A percentile compares a stretch with the other conserved stretches of the same genome.
Conservation (phyloP, 2,888 invertebrate species). For the Cryptocephalus moraei region DNA sequence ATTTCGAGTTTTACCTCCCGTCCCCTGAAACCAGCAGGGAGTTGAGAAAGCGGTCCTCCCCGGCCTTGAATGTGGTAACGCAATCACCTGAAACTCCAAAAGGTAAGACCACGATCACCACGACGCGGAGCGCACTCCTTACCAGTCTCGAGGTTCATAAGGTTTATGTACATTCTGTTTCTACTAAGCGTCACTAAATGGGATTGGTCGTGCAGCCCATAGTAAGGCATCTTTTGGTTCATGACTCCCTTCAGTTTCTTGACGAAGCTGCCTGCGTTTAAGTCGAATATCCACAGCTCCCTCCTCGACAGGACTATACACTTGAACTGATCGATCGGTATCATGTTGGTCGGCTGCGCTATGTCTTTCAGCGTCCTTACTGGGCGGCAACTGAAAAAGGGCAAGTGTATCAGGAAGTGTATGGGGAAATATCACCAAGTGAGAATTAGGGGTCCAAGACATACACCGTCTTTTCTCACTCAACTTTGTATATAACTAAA, state of each 20-base stretch:
- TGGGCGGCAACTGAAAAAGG: slow-evolving; percentile 41
- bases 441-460: too few species aligned
- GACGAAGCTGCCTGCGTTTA: slow-evolving; percentile 63
- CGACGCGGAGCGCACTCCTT: slow-evolving; percentile 15
- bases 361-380: slow-evolving; percentile 64
- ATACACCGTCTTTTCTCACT: too few species aligned
- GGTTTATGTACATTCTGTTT: slow-evolving; percentile 82
- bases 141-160: slow-evolving; percentile 74
- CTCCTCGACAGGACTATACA: slow-evolving; percentile 74
- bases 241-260: slow-evolving; percentile 75
- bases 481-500: too few species aligned
- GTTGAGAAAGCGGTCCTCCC: slow-evolving; percentile 83
- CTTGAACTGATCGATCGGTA: slow-evolving; percentile 63
- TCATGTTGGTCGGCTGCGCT: slow-evolving; percentile 66
- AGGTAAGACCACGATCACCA: background rate
- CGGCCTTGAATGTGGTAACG: slow-evolving; percentile 80
- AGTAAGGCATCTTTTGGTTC: slow-evolving; percentile 90
- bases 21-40: slow-evolving; percentile 80
- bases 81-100: slow-evolving; percentile 51
- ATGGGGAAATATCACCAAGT: too few species aligned
- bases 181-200: slow-evolving; percentile 75
- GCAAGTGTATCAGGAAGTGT: too few species aligned
- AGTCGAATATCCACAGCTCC: slow-evolving; percentile 69
- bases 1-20: slow-evolving; percentile 51
- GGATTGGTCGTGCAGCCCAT: slow-evolving; percentile 68